These are phyloP conservation scores for Ascidia mentula DNA, from an alignment of 23 tunicate species.

Conservation along the genomic window DNA sequence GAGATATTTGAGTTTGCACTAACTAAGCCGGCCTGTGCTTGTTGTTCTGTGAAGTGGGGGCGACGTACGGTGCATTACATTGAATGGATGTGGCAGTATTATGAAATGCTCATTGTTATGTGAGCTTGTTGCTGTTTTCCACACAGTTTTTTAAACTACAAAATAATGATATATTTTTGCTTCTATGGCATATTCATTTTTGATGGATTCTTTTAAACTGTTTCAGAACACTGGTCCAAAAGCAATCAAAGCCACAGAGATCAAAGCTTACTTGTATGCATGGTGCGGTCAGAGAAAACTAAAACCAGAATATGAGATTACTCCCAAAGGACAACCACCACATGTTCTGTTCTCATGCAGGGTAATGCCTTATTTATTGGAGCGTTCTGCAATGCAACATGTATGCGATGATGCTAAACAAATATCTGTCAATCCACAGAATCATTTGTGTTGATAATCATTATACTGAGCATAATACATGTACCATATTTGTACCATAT, in stretches of 20 bases:
- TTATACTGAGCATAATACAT: slow-evolving; percentile 23
- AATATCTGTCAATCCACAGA: slow-evolving; percentile 33
- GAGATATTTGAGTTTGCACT: slow-evolving; percentile 24
- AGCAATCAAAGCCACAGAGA: slow-evolving; percentile 87
- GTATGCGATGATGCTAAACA: slow-evolving; percentile 20
- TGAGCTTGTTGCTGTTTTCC: background rate
- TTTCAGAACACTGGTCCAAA: slow-evolving; percentile 59
- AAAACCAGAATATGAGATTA: slow-evolving; percentile 90
- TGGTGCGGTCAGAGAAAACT: slow-evolving; percentile 97
- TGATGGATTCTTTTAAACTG: background rate
- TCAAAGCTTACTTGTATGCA: slow-evolving; percentile 92
- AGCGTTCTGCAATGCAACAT: too few relatives aligned
- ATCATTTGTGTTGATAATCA: background rate
- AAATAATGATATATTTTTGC: too few relatives aligned
- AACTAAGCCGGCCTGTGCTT: slow-evolving; percentile 68
- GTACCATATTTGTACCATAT: background rate
- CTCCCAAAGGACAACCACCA: slow-evolving; percentile 68
- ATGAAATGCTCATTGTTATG: background rate
- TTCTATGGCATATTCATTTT: background rate
- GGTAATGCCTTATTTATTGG: slow-evolving; percentile 10
- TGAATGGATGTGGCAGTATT: background rate
- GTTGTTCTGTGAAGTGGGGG: slow-evolving; percentile 17
- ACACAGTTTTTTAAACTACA: background rate
- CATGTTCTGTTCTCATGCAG: slow-evolving; percentile 61
- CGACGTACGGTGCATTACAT: slow-evolving; percentile 78